phyloP scores from a whole-genome alignment of 2,113 vertebrate genomes.

The Alouatta palliata region DNA sequence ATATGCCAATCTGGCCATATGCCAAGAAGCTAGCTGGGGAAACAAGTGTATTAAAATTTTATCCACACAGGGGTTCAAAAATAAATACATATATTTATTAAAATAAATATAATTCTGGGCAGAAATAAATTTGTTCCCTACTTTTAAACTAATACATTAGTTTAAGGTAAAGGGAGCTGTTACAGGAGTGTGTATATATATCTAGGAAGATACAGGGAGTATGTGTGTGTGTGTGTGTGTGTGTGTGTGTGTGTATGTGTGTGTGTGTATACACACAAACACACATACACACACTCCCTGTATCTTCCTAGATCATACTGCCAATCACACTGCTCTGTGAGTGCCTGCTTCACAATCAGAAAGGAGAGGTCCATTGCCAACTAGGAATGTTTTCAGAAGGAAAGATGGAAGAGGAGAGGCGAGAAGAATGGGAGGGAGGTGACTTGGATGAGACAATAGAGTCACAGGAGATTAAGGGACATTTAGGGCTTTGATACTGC shows the following conservation, averaged over 20 bases:
- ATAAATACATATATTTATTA: background rate
- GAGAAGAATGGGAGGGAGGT: background rate
- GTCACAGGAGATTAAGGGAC: background rate
- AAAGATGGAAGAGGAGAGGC: background rate
- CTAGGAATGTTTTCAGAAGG: background rate
- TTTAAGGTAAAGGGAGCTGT: too few relatives aligned
- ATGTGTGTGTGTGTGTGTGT: too few relatives aligned
- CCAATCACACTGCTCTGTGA: background rate
- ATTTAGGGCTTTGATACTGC: background rate
- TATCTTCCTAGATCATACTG: background rate
- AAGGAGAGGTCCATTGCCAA: background rate
- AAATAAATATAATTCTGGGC: slow-evolving; percentile 9
- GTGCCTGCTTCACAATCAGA: background rate
- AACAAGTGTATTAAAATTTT: slow-evolving; percentile 34
- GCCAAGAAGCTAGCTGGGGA: slow-evolving; percentile 5
- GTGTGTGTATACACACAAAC: too few relatives aligned
- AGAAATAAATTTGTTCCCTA: background rate
- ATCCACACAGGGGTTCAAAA: background rate
- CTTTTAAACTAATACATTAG: background rate
- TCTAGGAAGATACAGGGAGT: too few relatives aligned
- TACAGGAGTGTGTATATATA: too few relatives aligned
- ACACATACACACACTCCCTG: background rate
- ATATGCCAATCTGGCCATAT: background rate
- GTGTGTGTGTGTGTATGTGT: too few relatives aligned
- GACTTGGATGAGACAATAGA: background rate